phyloP scores from a whole-genome alignment of 2,113 vertebrate species.

The Syngnathus typhle region DNA sequence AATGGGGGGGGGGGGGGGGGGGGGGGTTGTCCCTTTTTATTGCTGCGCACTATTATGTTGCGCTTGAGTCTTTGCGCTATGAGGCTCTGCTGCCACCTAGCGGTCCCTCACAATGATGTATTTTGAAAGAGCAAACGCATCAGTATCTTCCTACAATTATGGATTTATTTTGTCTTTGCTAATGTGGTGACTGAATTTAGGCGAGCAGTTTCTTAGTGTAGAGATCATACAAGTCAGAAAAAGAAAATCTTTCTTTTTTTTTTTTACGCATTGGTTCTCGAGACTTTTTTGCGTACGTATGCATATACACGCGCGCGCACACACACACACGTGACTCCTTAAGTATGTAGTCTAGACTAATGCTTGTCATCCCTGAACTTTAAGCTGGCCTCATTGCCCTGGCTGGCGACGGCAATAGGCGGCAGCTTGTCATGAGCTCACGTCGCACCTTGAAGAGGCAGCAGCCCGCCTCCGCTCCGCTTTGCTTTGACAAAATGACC shows the following conservation, averaged over 20 bases:
- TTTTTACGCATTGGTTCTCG: too few species aligned
- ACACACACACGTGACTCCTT: neutral
- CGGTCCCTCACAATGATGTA: neutral
- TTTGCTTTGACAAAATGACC: constrained; percentile 22
- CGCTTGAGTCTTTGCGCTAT: neutral
- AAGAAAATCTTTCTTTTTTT: neutral
- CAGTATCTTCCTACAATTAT: neutral
- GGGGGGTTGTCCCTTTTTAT: too few species aligned
- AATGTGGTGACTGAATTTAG: neutral
- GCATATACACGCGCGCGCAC: neutral
- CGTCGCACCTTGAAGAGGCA: constrained; percentile 14
- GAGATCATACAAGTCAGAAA: neutral
- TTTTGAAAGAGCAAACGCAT: neutral
- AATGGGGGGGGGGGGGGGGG: too few species aligned
- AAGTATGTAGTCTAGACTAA: neutral
- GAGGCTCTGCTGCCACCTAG: neutral
- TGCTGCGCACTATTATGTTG: too few species aligned
- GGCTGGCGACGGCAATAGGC: constrained; percentile 30
- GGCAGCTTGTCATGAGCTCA: constrained; percentile 3
- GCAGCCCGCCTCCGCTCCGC: neutral
- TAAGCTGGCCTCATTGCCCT: neutral
- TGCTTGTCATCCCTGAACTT: constrained; percentile 7
- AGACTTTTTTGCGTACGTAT: too few species aligned
- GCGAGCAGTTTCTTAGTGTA: neutral
- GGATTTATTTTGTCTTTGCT: neutral